Base-by-base conservation (phyloP, 2,888 invertebrate genomes). In the Platerodrilus igneus region DNA sequence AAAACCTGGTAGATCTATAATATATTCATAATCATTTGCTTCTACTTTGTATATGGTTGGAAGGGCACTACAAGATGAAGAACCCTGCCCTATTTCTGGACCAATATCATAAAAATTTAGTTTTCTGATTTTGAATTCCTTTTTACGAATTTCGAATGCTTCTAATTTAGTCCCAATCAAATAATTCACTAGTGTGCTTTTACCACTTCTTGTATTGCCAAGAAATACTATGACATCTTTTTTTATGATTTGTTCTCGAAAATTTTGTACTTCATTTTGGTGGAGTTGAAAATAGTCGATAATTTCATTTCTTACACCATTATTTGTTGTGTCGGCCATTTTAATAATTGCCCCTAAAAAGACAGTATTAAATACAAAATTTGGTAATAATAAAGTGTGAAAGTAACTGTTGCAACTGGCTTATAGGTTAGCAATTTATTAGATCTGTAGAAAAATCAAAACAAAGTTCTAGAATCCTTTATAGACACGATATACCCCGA, bases 1-100 rank as follows among this genome's bases (percentile, higher is more conserved):
- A 15, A 41, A 36, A 13, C 41, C 41, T 1, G 41, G 41, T n/a
- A 27, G 5, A 31, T 41, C 41, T 2, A 41, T 19, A 8, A 36
- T 14, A 4, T 31, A 10, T 6, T 19, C 16, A 9, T 35, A 16
- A 0, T 5, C 2, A 18, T 32, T 10, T 9, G 11, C 19, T 4
- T 3, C 9, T 11, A 27, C 14, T 22, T 16, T 8, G 26, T 36
- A 41, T 8, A 37, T 23, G 3, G 31, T 30, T 6, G 41, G 41
- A 27, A 16, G 17, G 6, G 13, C 17, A 3, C 36, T 41, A 9
- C 18, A 30, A 7, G 41, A 41, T 9, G 21, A 4, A 3, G 31
- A 31, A 11, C 41, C 41, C 13, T 41, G 41, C 4, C 25, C 28
- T 25, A 41, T 30, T 9, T 8, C 13, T 15, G 41, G 41, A 7